Evolutionary conservation across 2,888 invertebrate genomes (phyloP).

Genomic region (Ernsta delagoae): DNA sequence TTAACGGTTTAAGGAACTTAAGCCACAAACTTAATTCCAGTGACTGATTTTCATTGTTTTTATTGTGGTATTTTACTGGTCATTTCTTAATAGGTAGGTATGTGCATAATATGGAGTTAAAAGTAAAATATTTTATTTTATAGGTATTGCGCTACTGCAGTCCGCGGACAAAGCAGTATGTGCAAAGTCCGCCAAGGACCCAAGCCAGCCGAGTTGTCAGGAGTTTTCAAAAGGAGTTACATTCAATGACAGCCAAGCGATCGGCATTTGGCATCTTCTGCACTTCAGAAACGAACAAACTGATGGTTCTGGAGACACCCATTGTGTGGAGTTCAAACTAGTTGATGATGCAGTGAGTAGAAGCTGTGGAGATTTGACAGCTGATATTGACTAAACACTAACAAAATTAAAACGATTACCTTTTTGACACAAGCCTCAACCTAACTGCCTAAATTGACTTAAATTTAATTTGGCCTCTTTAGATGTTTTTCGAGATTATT

Average conservation of each 20-base stretch:
- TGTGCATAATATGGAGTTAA: no score
- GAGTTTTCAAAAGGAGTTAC: slow-evolving; percentile 63
- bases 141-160: slow-evolving; percentile 23
- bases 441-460: no score
- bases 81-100: background rate
- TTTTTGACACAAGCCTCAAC: no score
- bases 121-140: background rate
- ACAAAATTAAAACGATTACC: no score
- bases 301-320: slow-evolving; percentile 59
- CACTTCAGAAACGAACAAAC: slow-evolving; percentile 60
- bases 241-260: slow-evolving; percentile 63
- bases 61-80: background rate
- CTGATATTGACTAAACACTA: no score
- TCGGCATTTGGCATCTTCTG: slow-evolving; percentile 69
- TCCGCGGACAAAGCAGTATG: slow-evolving; percentile 38
- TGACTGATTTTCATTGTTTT: background rate
- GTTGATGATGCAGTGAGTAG: slow-evolving; percentile 57
- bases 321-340: slow-evolving; percentile 64
- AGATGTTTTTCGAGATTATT: no score
- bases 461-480: no score
- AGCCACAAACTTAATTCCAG: no score
- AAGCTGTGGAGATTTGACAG: background rate
- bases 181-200: slow-evolving; percentile 51
- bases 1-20: no score
- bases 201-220: slow-evolving; percentile 56